A percentile compares a stretch with the other conserved stretches of the same genome.
phyloP scores from a whole-genome alignment of 2,113 vertebrate species.

The Cinclus mexicanus region DNA sequence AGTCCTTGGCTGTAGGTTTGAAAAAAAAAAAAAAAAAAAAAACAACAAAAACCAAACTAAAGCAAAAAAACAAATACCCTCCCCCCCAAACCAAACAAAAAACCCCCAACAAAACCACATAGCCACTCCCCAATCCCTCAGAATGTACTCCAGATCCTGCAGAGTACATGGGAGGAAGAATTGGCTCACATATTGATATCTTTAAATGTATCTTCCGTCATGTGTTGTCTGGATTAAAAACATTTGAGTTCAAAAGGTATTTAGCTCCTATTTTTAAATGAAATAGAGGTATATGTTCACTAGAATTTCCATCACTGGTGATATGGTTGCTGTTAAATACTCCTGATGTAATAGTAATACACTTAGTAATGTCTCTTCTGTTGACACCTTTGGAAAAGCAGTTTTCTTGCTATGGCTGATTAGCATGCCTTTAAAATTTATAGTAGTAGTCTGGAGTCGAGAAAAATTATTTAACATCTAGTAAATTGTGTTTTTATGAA shows the following conservation, averaged over 20 bases:
- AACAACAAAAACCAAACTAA: not conserved
- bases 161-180: not conserved
- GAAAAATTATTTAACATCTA: not conserved
- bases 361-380: not conserved
- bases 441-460: not conserved
- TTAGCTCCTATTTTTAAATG: not conserved
- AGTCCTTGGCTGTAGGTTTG: not conserved
- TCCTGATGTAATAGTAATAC: not conserved
- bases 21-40: too few species aligned
- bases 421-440: not conserved
- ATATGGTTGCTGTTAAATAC: not conserved
- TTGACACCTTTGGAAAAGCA: not conserved
- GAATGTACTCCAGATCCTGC: not conserved
- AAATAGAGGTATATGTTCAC: not conserved
- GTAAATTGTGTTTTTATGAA: not conserved
- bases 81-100: not conserved
- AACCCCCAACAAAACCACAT: not conserved
- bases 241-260: not conserved
- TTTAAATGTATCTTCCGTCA: not conserved
- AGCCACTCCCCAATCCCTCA: not conserved
- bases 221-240: not conserved
- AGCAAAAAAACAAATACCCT: not conserved
- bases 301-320: not conserved
- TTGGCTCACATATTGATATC: not conserved
- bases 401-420: not conserved